Base-by-base conservation (phyloP, 2,113 vertebrate species). In the Gallinago undulata region DNA sequence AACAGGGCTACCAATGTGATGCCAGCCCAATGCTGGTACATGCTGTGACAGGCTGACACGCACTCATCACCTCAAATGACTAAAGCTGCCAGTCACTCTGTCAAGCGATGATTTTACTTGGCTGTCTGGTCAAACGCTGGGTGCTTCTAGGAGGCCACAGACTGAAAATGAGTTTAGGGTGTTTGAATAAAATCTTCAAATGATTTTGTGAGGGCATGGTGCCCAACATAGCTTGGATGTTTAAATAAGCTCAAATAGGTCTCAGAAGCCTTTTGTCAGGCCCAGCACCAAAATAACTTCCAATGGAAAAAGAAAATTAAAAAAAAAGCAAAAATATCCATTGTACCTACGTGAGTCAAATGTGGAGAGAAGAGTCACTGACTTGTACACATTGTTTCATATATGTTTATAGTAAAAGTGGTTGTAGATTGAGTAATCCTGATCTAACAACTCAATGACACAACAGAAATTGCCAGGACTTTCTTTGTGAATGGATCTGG, bases 41-140 rank as follows among this genome's bases (percentile, higher is more conserved):
- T 18, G 51, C 50, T 33, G 28, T 68, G 72, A 84, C 51, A 51
- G 56, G 17, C 45, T 83, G 92, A 76, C 80, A 73, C 2, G 0
- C n/a, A 18, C 67, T 66, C 10, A 10, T 95, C 95, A 84, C 62
- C 45, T 82, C 90, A 48, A 35, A 83, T 70, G 74, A 50, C 66
- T 85, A 45, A 27, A 63, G 41, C 70, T 94, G 91, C 41, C 96
- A 89, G 37, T 91, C 89, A 80, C 17, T 35, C 93, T 56, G 81
- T 43, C 89, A 70, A 73, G 28, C 2, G 3, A 39, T 7, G 5
- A 37, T 91, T 73, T 72, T 86, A 72, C 66, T 33, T n/a, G 62
- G 35, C 16, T 13, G 0, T 33, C 37, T 57, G 64, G 70, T 39
- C 84, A 69, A 79, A 83, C 41, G 18, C 21, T 1, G 3, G 23